Evolutionary conservation across 1,140 invertebrate genomes (phyloP).

Genomic region (Neomicropteryx cornuta): DNA sequence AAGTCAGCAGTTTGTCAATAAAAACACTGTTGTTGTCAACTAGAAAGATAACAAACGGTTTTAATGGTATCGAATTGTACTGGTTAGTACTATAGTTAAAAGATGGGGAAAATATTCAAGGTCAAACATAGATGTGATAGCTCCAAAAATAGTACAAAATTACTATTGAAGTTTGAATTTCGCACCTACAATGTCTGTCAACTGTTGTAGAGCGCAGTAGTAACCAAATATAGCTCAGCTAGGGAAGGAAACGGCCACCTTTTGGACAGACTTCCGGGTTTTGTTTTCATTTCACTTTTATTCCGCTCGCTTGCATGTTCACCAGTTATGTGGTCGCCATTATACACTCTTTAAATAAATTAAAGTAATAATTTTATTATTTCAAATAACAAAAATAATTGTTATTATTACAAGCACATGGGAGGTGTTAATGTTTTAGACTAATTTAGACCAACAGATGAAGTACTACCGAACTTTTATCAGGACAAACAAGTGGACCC

Average conservation of each 20-base stretch:
- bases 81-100: conserved; percentile 5
- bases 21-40: conserved; percentile 9
- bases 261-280: too few relatives aligned
- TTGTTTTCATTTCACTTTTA: too few relatives aligned
- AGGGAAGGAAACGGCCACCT: too few relatives aligned
- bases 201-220: too few relatives aligned
- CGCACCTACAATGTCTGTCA: too few relatives aligned
- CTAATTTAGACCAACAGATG: neutral
- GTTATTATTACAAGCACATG: conserved; percentile 3
- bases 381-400: neutral
- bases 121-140: neutral
- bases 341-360: too few relatives aligned
- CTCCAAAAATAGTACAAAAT: neutral
- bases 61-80: conserved; percentile 16
- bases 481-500: conserved; percentile 16
- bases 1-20: conserved; percentile 11
- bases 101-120: conserved; percentile 3
- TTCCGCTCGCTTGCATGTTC: too few relatives aligned
- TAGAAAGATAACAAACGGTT: conserved; percentile 17
- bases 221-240: too few relatives aligned
- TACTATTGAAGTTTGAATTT: too few relatives aligned
- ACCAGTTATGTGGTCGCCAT: too few relatives aligned
- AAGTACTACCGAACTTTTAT: conserved; percentile 18
- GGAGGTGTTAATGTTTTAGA: conserved; percentile 1
- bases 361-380: too few relatives aligned